Evolutionary conservation across 2,113 vertebrate species (phyloP).

Genomic region (Epinephelus moara): DNA sequence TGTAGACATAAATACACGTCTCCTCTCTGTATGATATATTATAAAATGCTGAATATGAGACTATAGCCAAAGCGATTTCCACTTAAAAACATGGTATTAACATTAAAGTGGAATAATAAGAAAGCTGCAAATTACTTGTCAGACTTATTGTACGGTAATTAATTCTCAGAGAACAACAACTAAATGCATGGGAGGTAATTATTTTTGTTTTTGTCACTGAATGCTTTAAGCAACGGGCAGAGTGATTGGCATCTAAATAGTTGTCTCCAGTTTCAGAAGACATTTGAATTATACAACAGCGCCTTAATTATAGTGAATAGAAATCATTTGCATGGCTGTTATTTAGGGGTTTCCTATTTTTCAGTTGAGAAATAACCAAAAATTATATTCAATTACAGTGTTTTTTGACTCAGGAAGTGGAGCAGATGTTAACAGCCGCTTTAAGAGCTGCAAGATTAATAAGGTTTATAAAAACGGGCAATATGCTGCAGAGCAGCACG

Average conservation of each 20-base stretch:
- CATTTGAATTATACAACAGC: slow-evolving; percentile 36
- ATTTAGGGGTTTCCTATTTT: slow-evolving; percentile 18
- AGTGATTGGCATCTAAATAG: slow-evolving; percentile 51
- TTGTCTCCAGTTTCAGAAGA: slow-evolving; percentile 32
- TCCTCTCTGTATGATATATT: slow-evolving; percentile 9
- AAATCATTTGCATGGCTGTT: slow-evolving; percentile 40
- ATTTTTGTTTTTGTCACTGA: slow-evolving; percentile 31
- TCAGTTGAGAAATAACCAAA: slow-evolving; percentile 11
- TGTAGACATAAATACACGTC: slow-evolving; percentile 46
- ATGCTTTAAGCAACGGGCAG: slow-evolving; percentile 1
- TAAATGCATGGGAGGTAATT: slow-evolving; percentile 29
- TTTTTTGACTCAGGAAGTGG: slow-evolving; percentile 25
- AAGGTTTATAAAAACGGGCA: slow-evolving; percentile 35
- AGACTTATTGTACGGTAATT: slow-evolving; percentile 13
- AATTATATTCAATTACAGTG: slow-evolving; percentile 35
- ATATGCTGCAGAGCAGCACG: slow-evolving; percentile 5
- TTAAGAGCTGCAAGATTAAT: slow-evolving; percentile 37
- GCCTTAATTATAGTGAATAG: slow-evolving; percentile 52
- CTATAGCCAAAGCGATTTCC: slow-evolving; percentile 22
- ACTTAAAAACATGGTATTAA: slow-evolving; percentile 13
- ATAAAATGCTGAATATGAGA: background rate
- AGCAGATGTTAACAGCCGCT: slow-evolving; percentile 51
- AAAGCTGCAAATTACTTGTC: slow-evolving; percentile 28
- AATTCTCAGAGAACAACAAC: slow-evolving; percentile 27
- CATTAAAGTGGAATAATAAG: slow-evolving; percentile 21